These are phyloP conservation scores for Drosophila virilis DNA, from an alignment of 1,140 invertebrate species.

Conservation along the genomic window DNA sequence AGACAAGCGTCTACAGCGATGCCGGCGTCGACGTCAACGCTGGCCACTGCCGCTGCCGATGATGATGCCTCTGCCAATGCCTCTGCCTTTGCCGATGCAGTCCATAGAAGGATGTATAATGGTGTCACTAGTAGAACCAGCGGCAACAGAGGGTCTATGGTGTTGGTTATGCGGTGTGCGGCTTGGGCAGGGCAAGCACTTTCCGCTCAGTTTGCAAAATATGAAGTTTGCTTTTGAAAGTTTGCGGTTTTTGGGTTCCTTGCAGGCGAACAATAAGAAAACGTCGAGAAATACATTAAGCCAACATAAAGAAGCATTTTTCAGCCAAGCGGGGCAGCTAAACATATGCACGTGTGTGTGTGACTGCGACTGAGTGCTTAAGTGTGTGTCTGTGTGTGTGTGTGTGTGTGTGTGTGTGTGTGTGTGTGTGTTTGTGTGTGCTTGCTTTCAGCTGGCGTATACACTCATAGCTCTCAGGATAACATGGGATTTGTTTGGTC, in stretches of 20 bases:
- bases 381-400: not conserved
- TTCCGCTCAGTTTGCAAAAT: constrained; percentile 70
- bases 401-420: constrained; percentile 2
- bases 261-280: constrained; percentile 63
- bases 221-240: constrained; percentile 69
- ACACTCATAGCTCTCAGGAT: constrained; percentile 56
- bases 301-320: constrained; percentile 65
- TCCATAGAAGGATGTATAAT: constrained; percentile 35
- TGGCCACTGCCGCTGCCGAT: not conserved
- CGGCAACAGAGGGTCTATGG: constrained; percentile 17
- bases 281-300: constrained; percentile 67
- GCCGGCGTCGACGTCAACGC: constrained; percentile 4
- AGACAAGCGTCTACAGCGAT: constrained; percentile 19
- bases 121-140: constrained; percentile 49
- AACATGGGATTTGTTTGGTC: constrained; percentile 65
- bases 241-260: constrained; percentile 68
- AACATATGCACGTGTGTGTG: constrained; percentile 33
- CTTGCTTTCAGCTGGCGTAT: constrained; percentile 39
- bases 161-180: constrained; percentile 23
- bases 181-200: constrained; percentile 27
- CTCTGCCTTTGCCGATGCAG: constrained; percentile 21
- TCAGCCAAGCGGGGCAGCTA: constrained; percentile 48
- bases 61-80: not conserved
- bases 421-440: constrained; percentile 6
- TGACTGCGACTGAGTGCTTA: constrained; percentile 8